phyloP scores from a whole-genome alignment of 1,140 invertebrate genomes.

The Drosophila yakuba region DNA sequence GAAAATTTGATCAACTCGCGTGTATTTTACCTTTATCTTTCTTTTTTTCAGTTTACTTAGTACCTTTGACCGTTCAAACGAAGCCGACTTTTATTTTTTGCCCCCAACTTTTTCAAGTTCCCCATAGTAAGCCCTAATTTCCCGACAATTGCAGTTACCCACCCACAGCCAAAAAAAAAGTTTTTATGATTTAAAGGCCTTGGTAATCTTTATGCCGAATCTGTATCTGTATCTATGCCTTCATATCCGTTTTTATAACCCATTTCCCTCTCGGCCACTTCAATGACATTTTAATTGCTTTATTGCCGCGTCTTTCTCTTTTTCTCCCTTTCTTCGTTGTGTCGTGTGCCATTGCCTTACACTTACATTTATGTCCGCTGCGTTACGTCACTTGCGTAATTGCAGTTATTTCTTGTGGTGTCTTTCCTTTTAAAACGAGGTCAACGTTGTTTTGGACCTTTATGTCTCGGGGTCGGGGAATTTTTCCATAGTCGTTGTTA shows the following conservation, averaged over 20 bases:
- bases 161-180: slow-evolving; percentile 30
- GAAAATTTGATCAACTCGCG: slow-evolving; percentile 53
- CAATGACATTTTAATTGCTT: slow-evolving; percentile 83
- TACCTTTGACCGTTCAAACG: slow-evolving; percentile 48
- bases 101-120: slow-evolving; percentile 2
- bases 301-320: slow-evolving; percentile 52
- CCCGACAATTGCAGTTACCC: slow-evolving; percentile 33
- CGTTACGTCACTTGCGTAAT: slow-evolving; percentile 78
- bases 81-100: slow-evolving; percentile 17
- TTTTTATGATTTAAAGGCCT: slow-evolving; percentile 71
- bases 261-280: slow-evolving; percentile 70
- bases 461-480: slow-evolving; percentile 26
- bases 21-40: neutral
- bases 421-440: slow-evolving; percentile 58
- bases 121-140: slow-evolving; percentile 26
- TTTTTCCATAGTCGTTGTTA: slow-evolving; percentile 61
- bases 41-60: slow-evolving; percentile 28
- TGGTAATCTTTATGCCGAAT: slow-evolving; percentile 54
- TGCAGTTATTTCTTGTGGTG: slow-evolving; percentile 60
- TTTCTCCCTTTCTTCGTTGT: slow-evolving; percentile 37
- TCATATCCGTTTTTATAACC: slow-evolving; percentile 81
- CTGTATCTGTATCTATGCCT: slow-evolving; percentile 51
- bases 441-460: slow-evolving; percentile 72
- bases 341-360: slow-evolving; percentile 72
- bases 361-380: slow-evolving; percentile 53